A percentile compares a stretch with the other conserved stretches of the same genome.
phyloP scores from a whole-genome alignment of 2,888 invertebrate species.

The Leptopilina syphax region DNA sequence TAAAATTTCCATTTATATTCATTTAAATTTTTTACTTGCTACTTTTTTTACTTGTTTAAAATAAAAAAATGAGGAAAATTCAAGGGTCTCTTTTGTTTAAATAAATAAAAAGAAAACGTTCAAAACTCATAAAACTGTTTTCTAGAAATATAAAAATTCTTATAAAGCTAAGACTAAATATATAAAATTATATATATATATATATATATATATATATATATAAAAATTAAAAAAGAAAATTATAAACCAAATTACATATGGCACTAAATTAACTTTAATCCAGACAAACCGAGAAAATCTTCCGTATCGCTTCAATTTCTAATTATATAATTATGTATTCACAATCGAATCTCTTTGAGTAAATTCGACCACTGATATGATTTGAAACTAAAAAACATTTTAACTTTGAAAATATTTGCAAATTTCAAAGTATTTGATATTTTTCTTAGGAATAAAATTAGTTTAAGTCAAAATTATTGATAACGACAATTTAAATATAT shows the following conservation, averaged over 20 bases:
- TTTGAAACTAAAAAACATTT: no score
- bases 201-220: not conserved
- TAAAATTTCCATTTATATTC: no score
- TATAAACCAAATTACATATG: conserved; percentile 25
- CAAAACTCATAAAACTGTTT: conserved; percentile 13
- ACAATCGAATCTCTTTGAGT: not conserved
- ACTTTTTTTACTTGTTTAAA: no score
- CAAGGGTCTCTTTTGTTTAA: not conserved
- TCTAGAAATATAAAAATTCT: conserved; percentile 28
- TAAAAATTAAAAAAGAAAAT: not conserved
- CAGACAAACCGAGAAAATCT: not conserved
- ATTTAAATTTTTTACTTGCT: no score
- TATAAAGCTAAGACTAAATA: not conserved
- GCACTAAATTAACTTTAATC: conserved; percentile 22
- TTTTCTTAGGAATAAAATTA: no score
- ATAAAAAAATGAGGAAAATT: no score
- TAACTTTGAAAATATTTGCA: no score
- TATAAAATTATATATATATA: not conserved
- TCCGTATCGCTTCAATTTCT: conserved; percentile 36
- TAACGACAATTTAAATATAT: no score
- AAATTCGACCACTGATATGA: no score
- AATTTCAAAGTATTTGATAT: no score
- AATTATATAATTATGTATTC: not conserved
- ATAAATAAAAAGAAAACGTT: conserved; percentile 5
- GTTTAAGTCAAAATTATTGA: no score